Evolutionary conservation across 2,888 invertebrate genomes (phyloP), one percentile per base, ranked within the genome.

Genomic region (Cheilosia grossa): DNA sequence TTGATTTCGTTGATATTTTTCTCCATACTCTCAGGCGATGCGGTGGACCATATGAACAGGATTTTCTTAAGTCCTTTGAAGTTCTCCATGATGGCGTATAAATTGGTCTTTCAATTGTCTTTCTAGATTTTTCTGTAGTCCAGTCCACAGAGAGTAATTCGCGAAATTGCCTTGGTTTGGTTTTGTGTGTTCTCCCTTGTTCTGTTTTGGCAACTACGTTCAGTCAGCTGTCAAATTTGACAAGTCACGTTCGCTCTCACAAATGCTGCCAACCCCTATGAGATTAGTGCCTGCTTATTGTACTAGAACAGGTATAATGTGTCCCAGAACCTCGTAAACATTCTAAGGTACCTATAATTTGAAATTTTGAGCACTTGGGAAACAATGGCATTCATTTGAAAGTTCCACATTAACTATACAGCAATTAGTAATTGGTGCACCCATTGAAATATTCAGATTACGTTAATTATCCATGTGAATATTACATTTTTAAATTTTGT

Each of bases 11-110:
- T 92, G 6, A 94, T 93, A 37, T 93, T 92, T 88, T 92, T 92
- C 88, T 93, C 93, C 58, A 95, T 90, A 33, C 93, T 92, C n/a
- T 91, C 91, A 86, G 92, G 91, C 37, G 91, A 92, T 77, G 92
- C 91, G 47, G 92, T 92, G 53, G 93, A 93, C 94, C 94, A 95
- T 79, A 95, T 92, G 69, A 94, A 91, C 37, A 95, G 90, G 13
- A 94, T 93, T 87, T 92, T 93, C 87, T 93, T 92, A n/a, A 90
- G 89, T 15, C 90, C 90, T 72, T 90, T 90, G 47, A 92, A 90
- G 87, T 90, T 89, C 21, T 92, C 90, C 92, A 93, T 91, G 67
- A 44, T 87, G 63, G 6, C 9, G 33, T 15, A 37, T 4, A 3
- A 17, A 17, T 30, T 56, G 7, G 53, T 73, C 42, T 15, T 9